Evolutionary conservation across 2,113 vertebrate species (phyloP).

Genomic region (Ancistrus triradiatus): DNA sequence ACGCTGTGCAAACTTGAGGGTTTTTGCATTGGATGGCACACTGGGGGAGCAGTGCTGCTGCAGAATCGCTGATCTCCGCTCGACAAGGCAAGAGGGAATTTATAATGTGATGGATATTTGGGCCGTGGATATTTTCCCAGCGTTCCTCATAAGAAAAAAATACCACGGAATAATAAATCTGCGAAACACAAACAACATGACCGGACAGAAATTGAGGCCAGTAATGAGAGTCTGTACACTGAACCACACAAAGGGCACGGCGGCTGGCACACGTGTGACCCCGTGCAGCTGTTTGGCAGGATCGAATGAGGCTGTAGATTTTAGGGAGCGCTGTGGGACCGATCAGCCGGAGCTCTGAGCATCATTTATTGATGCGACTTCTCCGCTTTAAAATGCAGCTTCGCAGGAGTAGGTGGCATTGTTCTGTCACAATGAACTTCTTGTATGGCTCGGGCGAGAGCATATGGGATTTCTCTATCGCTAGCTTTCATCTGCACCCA

Average conservation of each 20-base stretch:
- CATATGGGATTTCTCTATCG: too few relatives aligned
- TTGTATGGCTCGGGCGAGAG: neutral
- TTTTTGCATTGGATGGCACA: too few relatives aligned
- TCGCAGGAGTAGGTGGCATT: slow-evolving; percentile 50
- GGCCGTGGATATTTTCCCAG: too few relatives aligned
- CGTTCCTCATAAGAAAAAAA: too few relatives aligned
- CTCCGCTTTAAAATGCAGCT: slow-evolving; percentile 46
- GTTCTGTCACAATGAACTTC: slow-evolving; percentile 34
- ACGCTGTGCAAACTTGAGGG: too few relatives aligned
- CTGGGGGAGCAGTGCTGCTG: too few relatives aligned
- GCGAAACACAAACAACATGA: too few relatives aligned
- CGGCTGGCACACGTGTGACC: slow-evolving; percentile 10
- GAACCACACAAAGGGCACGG: neutral
- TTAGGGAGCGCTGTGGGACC: slow-evolving; percentile 36
- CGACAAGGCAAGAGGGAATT: too few relatives aligned
- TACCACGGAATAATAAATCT: too few relatives aligned
- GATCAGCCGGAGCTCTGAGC: slow-evolving; percentile 27
- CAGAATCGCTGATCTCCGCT: too few relatives aligned
- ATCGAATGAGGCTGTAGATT: slow-evolving; percentile 17
- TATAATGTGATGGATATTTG: too few relatives aligned
- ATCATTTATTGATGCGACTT: slow-evolving; percentile 49
- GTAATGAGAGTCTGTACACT: neutral
- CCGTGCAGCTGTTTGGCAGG: slow-evolving; percentile 17
- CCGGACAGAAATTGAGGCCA: too few relatives aligned
- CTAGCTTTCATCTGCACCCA: neutral